Evolutionary conservation across 2,888 invertebrate species (phyloP).

Genomic region (Pogonocherus hispidulus): DNA sequence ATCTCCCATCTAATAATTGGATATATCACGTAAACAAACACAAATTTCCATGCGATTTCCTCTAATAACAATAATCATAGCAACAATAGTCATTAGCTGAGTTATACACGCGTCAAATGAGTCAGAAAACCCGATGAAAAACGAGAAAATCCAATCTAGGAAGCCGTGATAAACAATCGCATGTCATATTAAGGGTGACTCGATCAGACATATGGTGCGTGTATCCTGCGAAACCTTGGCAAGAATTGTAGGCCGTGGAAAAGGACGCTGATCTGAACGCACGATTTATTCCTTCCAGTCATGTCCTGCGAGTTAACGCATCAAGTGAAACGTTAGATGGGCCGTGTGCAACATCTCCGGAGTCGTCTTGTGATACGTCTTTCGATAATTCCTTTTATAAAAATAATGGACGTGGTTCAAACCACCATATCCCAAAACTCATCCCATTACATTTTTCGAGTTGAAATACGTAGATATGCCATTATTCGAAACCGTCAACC

Average conservation of each 20-base stretch:
- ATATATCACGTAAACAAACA: not conserved
- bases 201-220: constrained; percentile 66
- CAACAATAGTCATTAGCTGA: constrained; percentile 36
- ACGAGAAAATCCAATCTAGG: constrained; percentile 62
- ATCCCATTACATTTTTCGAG: no score
- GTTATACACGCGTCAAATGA: constrained; percentile 37
- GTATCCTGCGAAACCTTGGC: constrained; percentile 55
- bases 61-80: constrained; percentile 26
- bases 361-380: constrained; percentile 7
- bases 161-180: constrained; percentile 63
- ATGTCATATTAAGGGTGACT: constrained; percentile 63
- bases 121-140: constrained; percentile 56
- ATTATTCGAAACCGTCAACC: no score
- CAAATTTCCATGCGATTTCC: constrained; percentile 18
- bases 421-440: no score
- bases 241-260: constrained; percentile 22
- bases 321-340: constrained; percentile 25
- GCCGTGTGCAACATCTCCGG: constrained; percentile 22
- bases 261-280: constrained; percentile 50
- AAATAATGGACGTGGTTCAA: no score
- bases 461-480: no score
- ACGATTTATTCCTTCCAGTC: constrained; percentile 59
- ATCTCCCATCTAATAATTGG: not conserved
- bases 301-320: constrained; percentile 38
- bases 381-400: no score